Conservation (phyloP, 2,888 invertebrate species). For the Tryphoninae sp. region DNA sequence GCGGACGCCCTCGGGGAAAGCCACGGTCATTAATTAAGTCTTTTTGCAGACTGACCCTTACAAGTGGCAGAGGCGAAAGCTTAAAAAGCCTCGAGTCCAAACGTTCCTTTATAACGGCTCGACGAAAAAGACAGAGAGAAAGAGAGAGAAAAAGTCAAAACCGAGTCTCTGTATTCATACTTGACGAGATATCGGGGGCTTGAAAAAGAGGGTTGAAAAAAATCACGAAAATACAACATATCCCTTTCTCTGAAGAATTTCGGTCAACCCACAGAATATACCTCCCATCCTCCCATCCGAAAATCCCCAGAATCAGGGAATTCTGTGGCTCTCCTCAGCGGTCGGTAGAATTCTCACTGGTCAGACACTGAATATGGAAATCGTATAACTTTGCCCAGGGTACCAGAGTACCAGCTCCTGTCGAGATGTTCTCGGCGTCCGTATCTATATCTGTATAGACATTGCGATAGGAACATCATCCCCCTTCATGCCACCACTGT, state of each 20-base stretch:
- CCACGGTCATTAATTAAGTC: slow-evolving; percentile 80
- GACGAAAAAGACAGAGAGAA: slow-evolving; percentile 21
- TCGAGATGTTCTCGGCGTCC: neutral
- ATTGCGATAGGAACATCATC: slow-evolving; percentile 7
- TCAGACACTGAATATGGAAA: slow-evolving; percentile 44
- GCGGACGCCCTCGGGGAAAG: slow-evolving; percentile 77
- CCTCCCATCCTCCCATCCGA: neutral
- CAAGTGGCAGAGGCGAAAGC: slow-evolving; percentile 77
- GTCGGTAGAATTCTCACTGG: slow-evolving; percentile 16
- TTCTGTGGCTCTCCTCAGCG: neutral
- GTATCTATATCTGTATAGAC: slow-evolving; percentile 27
- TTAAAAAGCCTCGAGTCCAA: slow-evolving; percentile 72
- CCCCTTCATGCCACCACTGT: slow-evolving; percentile 26
- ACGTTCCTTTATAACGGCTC: slow-evolving; percentile 56
- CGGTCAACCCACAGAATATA: neutral
- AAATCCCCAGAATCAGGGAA: slow-evolving; percentile 32
- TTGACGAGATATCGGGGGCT: slow-evolving; percentile 60
- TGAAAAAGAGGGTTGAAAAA: slow-evolving; percentile 48
- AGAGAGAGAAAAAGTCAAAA: slow-evolving; percentile 41
- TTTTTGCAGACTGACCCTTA: slow-evolving; percentile 80
- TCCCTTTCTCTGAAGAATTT: neutral
- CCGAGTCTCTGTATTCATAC: slow-evolving; percentile 46
- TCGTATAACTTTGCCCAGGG: slow-evolving; percentile 37
- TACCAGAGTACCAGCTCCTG: neutral
- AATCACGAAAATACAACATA: slow-evolving; percentile 1